phyloP scores from a whole-genome alignment of 1,140 invertebrate species.

The Nephotettix cincticeps region DNA sequence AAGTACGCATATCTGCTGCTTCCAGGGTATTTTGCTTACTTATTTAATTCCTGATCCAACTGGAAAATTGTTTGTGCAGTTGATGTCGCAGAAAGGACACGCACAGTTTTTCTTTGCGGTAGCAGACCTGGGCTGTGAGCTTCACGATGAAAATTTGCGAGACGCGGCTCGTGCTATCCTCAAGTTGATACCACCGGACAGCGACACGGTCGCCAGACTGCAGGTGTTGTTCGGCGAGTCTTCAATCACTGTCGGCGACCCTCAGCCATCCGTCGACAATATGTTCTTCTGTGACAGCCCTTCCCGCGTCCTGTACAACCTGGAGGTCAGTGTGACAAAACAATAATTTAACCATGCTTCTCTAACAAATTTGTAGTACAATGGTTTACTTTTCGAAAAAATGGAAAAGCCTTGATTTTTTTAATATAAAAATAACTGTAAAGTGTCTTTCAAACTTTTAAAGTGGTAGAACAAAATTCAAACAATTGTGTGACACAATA shows the following conservation, averaged over 20 bases:
- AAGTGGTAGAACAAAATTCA: too few relatives aligned
- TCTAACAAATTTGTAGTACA: too few relatives aligned
- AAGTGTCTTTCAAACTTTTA: too few relatives aligned
- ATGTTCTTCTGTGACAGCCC: slow-evolving; percentile 73
- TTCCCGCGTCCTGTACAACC: slow-evolving; percentile 75
- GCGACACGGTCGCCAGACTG: slow-evolving; percentile 66
- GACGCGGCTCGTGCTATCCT: slow-evolving; percentile 84
- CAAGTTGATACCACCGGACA: slow-evolving; percentile 88
- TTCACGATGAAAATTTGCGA: slow-evolving; percentile 74
- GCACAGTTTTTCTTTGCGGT: slow-evolving; percentile 88
- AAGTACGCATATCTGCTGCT: too few relatives aligned
- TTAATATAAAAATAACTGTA: too few relatives aligned
- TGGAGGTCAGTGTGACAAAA: slow-evolving; percentile 62
- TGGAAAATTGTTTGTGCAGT: slow-evolving; percentile 53
- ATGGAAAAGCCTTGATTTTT: too few relatives aligned
- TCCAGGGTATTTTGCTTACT: too few relatives aligned
- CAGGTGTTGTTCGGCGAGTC: slow-evolving; percentile 50
- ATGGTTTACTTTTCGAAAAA: too few relatives aligned
- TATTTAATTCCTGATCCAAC: slow-evolving; percentile 49
- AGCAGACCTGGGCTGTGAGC: slow-evolving; percentile 81
- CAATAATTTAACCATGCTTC: too few relatives aligned
- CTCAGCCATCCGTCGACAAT: slow-evolving; percentile 59
- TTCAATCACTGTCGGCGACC: not conserved
- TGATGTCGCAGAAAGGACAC: slow-evolving; percentile 74
- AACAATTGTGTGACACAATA: too few relatives aligned